Evolutionary conservation across 2,888 invertebrate genomes (phyloP), one percentile per base, ranked within the genome.

Genomic region (Ectobius pallidus): DNA sequence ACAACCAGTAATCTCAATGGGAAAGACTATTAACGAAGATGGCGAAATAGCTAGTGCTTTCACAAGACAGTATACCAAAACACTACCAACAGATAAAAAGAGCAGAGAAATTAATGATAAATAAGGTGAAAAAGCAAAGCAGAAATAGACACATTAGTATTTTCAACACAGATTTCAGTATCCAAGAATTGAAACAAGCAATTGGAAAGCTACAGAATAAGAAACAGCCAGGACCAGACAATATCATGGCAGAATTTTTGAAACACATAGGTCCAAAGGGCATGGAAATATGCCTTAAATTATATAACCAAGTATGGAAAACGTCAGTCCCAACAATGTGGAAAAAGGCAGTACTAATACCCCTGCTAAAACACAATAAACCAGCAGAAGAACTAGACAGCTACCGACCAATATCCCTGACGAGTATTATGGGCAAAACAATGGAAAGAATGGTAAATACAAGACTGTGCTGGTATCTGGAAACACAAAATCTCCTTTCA

Each of bases 131-230:
- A n/a, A n/a, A 49, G 6, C n/a, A n/a, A 4, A 14, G 49, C n/a
- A 49, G n/a, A 49, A 7, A n/a, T 14, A 7, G n/a, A 18, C 4
- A 49, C n/a, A n/a, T n/a, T 49, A n/a, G n/a, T n/a, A 49, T 49
- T 14, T 49, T 49, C 18, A 49, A 49, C n/a, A 49, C 49, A 49
- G 49, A 49, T 49, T 49, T 49, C n/a, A 49, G n/a, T 14, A 49
- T 49, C 7, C 16, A 49, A 14, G 49, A 49, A 49, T 49, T 49
- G 16, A 4, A 49, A n/a, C 49, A 14, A 6, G 49, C 49, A 49
- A 49, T 49, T 49, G n/a, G n/a, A 49, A n/a, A 49, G n/a, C 7
- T 18, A 49, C 16, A 7, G 6, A 7, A 1, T 18, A 7, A 20
- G 14, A 6, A 11, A 22, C 16, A 4, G 2, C 14, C 52, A 2